Evolutionary conservation across 2,113 vertebrate genomes (phyloP), one percentile per base, ranked within the genome.

Genomic region (Callocephalon fimbriatum): DNA sequence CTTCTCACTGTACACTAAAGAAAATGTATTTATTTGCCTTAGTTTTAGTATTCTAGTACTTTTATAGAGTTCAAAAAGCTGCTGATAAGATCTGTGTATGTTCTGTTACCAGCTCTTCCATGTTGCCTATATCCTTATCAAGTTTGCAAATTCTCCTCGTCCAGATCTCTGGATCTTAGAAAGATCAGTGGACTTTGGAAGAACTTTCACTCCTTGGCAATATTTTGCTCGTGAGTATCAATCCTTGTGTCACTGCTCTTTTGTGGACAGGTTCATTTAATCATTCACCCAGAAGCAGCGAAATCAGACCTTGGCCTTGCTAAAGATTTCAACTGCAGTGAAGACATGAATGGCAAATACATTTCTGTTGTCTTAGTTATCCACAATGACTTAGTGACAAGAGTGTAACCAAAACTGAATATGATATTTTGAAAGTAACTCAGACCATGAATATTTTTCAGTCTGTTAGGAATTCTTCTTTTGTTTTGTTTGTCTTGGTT

Each of bases 111-210:
- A 99, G 99, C 98, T 99, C 78, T 99, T 99, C 97, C 99, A 99
- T 40, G 99, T 99, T 90, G 99, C 99, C 15, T 99, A 99, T 65
- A 48, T 99, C 96, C 98, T 99, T 95, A 99, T 99, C 97, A 99
- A 99, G 98, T 99, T 99, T 97, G 99, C 99, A 42, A 99, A 99
- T 96, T 99, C 99, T 93, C 99, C 99, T 90, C 99, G 99, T 47
- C 99, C 99, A 96, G 98, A 99, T 96, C 99, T 99, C 87, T 99
- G 99, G 99, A 96, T 99, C 61, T 98, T 99, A 88, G 99, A 99
- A 97, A 98, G 98, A 89, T 99, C 99, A 2, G 97, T 98, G 72
- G 99, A 99, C 95, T 98, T 99, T 71, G 99, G 99, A 93, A 99
- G 79, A 87, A 99, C 98, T 63, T 99, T 99, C 90, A 97, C 66